phyloP scores from a whole-genome alignment of 2,797 vertebrate species.

The Sarcophilus harrisii region DNA sequence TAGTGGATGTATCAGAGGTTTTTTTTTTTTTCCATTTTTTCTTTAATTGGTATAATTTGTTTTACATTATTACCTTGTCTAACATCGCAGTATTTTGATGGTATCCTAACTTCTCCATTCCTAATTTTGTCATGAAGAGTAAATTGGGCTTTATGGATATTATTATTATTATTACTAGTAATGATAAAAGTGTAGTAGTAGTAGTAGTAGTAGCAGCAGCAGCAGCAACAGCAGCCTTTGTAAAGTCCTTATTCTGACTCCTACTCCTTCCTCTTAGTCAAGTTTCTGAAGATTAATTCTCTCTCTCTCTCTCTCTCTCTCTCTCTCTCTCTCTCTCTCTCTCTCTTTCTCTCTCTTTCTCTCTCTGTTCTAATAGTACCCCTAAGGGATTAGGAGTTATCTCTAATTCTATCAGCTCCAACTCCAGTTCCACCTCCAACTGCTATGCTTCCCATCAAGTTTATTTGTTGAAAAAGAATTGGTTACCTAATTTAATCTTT shows the following conservation, averaged over 20 bases:
- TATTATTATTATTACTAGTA: background rate
- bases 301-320: no score
- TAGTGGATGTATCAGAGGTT: background rate
- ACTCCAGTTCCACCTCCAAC: background rate
- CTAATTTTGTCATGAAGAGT: background rate
- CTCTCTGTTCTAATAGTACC: background rate
- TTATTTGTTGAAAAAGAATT: background rate
- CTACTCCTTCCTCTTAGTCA: background rate
- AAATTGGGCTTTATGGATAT: background rate
- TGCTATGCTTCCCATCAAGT: background rate
- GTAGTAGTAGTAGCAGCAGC: background rate
- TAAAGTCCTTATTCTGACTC: background rate
- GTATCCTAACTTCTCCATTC: background rate
- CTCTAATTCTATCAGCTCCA: background rate
- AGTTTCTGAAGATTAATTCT: background rate
- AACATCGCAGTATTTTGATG: background rate
- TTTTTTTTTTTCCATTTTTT: background rate
- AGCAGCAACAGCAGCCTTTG: background rate
- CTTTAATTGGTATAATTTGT: background rate
- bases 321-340: no score
- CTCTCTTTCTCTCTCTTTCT: no score
- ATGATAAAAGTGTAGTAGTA: no score
- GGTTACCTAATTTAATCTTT: background rate
- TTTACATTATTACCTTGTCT: background rate
- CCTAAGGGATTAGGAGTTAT: background rate